Evolutionary conservation across 2,888 invertebrate species (phyloP).

Genomic region (Acanthosoma haemorrhoidale): DNA sequence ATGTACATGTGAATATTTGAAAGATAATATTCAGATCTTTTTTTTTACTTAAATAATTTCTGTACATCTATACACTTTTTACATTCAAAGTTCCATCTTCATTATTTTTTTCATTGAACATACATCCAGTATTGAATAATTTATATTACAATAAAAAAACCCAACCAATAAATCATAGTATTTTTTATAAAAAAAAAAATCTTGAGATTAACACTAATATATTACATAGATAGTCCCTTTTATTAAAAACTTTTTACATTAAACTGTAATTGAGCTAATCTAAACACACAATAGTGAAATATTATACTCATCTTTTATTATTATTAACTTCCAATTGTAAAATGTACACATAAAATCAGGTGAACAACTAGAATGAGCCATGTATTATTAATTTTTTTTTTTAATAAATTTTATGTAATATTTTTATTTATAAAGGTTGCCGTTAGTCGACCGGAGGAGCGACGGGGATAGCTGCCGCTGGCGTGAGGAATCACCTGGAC

Average conservation of each 20-base stretch:
- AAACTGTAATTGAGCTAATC: constrained; percentile 27
- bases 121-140: neutral
- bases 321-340: neutral
- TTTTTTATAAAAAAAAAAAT: neutral
- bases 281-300: constrained; percentile 27
- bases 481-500: neutral
- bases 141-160: neutral
- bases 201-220: constrained; percentile 3
- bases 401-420: neutral
- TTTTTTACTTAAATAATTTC: constrained; percentile 30
- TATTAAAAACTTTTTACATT: constrained; percentile 6
- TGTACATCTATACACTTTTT: constrained; percentile 38
- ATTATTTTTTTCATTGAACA: neutral
- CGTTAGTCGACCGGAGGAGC: neutral
- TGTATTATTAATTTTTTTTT: neutral
- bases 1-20: neutral
- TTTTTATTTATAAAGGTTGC: neutral
- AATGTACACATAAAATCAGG: constrained; percentile 21
- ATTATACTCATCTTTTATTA: neutral
- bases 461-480: neutral
- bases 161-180: neutral
- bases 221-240: constrained; percentile 13
- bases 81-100: constrained; percentile 27
- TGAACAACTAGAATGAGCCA: constrained; percentile 23
- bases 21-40: constrained; percentile 10